Percentiles rank a stretch among this genome's conserved stretches.
Evolutionary conservation across 2,797 vertebrate genomes (phyloP).

Genomic region (Lycodopsis pacificus): DNA sequence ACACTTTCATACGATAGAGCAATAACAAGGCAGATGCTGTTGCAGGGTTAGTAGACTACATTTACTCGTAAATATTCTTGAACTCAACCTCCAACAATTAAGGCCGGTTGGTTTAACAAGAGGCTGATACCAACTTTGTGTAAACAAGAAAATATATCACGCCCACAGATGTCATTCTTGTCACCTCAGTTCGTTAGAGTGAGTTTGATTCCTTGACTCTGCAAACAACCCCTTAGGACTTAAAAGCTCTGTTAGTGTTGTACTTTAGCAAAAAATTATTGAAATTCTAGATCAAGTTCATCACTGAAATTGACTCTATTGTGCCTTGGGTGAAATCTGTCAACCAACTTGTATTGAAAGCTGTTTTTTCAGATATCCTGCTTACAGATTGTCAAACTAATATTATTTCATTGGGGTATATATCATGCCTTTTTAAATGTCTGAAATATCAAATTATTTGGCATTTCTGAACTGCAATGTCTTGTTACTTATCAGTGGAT

Average conservation of each 20-base stretch:
- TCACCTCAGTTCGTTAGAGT: conserved; percentile 48
- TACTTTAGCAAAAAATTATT: neutral
- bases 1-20: conserved; percentile 57
- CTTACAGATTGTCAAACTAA: neutral
- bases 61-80: conserved; percentile 43
- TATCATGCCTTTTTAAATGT: neutral
- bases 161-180: conserved; percentile 37
- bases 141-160: conserved; percentile 22
- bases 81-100: conserved; percentile 39
- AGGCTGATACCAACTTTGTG: conserved; percentile 28
- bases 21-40: conserved; percentile 51
- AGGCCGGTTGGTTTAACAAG: neutral
- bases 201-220: conserved; percentile 44
- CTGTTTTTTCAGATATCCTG: neutral
- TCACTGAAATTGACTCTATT: neutral
- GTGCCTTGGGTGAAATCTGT: neutral
- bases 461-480: neutral
- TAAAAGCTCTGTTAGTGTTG: conserved; percentile 25
- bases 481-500: neutral
- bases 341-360: neutral
- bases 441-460: neutral
- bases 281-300: conserved; percentile 23
- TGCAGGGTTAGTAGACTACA: conserved; percentile 38
- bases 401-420: neutral
- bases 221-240: conserved; percentile 38